Percentiles rank a stretch among this genome's conserved stretches.
phyloP scores from a whole-genome alignment of 2,888 invertebrate genomes.

The Phortica okadai region DNA sequence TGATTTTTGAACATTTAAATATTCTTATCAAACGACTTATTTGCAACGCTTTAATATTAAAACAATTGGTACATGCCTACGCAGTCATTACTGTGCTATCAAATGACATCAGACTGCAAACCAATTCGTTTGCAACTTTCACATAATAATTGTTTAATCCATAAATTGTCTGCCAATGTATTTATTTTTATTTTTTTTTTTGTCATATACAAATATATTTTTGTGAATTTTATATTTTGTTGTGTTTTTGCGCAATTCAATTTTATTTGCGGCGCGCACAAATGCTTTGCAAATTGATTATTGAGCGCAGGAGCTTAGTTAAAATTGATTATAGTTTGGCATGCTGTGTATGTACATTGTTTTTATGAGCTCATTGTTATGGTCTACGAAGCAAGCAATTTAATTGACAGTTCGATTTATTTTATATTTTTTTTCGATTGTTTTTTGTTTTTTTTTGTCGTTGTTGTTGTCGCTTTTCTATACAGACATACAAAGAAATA shows the following conservation, averaged over 20 bases:
- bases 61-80: too few relatives aligned
- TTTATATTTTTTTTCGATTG: not conserved
- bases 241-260: not conserved
- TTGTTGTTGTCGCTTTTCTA: not conserved
- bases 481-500: not conserved
- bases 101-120: too few relatives aligned
- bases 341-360: not conserved
- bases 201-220: not conserved
- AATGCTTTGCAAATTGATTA: constrained; percentile 15
- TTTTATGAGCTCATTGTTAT: not conserved
- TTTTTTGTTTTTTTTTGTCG: not conserved
- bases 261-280: constrained; percentile 1
- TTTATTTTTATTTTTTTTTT: not conserved
- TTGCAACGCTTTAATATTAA: too few relatives aligned
- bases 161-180: not conserved
- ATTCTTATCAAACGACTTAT: too few relatives aligned
- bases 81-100: too few relatives aligned
- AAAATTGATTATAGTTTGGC: not conserved
- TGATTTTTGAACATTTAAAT: too few relatives aligned
- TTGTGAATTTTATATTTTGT: not conserved
- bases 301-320: not conserved
- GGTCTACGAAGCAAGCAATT: not conserved
- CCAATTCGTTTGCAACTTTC: too few relatives aligned
- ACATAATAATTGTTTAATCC: too few relatives aligned
- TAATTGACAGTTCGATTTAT: not conserved